Evolutionary conservation across 1,140 invertebrate genomes (phyloP).

Genomic region (Drosophila nannoptera): DNA sequence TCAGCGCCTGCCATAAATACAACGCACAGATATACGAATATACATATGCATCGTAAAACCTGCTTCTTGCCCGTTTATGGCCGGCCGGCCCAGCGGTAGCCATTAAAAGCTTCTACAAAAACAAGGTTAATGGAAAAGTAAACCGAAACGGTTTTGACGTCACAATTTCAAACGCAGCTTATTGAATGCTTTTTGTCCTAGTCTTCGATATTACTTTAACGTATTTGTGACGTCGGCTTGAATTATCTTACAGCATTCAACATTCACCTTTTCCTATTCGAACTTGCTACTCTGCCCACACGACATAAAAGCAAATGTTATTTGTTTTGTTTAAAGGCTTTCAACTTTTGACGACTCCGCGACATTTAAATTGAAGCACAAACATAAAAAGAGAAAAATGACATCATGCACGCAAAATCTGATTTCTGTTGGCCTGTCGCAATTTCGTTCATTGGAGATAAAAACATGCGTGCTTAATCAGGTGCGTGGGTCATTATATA

Average conservation of each 20-base stretch:
- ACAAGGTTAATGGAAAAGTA: conserved; percentile 6
- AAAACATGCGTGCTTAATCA: conserved; percentile 34
- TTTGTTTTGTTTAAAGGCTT: conserved; percentile 44
- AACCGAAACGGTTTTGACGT: not conserved
- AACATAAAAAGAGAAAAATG: conserved; percentile 40
- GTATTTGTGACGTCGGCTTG: not conserved
- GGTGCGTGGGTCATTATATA: conserved; percentile 35
- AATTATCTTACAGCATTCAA: not conserved
- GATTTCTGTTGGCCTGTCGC: conserved; percentile 17
- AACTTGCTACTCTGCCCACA: conserved; percentile 40
- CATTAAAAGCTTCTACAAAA: conserved; percentile 2
- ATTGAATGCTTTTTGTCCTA: too few relatives aligned
- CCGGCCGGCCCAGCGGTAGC: conserved; percentile 25
- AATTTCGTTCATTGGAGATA: conserved; percentile 30
- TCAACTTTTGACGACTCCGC: conserved; percentile 21
- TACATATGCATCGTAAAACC: conserved; percentile 20
- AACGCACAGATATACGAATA: not conserved
- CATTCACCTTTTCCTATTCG: not conserved
- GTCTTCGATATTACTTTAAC: too few relatives aligned
- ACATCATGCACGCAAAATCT: conserved; percentile 53
- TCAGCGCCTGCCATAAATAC: conserved; percentile 1
- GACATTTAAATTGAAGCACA: conserved; percentile 49
- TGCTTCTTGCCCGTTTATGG: conserved; percentile 53
- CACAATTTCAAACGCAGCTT: not conserved
- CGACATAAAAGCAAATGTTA: conserved; percentile 38